Evolutionary conservation across 2,797 vertebrate species (phyloP).

Genomic region (Threskiornis aethiopicus): DNA sequence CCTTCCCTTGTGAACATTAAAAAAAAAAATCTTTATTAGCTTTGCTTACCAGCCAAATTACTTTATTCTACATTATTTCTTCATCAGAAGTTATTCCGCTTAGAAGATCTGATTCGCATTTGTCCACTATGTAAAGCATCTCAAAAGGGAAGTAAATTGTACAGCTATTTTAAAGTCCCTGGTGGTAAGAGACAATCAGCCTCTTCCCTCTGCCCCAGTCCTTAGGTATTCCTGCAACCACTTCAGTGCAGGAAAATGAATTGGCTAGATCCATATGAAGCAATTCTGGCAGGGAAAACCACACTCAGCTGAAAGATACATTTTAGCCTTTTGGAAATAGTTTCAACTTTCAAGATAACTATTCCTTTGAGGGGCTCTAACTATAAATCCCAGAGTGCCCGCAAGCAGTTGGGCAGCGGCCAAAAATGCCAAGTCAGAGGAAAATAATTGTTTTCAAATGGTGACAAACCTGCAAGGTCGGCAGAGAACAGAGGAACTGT

Average conservation of each 20-base stretch:
- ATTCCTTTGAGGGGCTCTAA: constrained; percentile 10
- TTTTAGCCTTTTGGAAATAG: constrained; percentile 7
- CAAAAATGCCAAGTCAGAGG: constrained; percentile 29
- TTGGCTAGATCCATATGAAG: neutral
- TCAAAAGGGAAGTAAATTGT: neutral
- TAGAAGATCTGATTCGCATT: neutral
- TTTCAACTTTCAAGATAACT: constrained; percentile 30
- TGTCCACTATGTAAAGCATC: neutral
- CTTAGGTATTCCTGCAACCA: neutral
- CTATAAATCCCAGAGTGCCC: neutral
- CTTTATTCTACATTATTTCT: neutral
- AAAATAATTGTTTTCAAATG: constrained; percentile 65
- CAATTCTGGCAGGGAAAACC: neutral
- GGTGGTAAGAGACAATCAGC: neutral
- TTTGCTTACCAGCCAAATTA: neutral
- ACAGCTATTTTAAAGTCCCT: neutral
- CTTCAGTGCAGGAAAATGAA: neutral
- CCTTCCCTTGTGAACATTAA: neutral
- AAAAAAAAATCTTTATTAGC: neutral
- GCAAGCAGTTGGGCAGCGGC: neutral
- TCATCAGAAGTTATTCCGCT: neutral
- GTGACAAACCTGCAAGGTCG: constrained; percentile 32
- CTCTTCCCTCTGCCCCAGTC: neutral
- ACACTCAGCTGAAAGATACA: neutral
- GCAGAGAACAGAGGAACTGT: neutral